Conservation (phyloP, 2,113 vertebrate genomes). For the Oreotrochilus melanogaster region DNA sequence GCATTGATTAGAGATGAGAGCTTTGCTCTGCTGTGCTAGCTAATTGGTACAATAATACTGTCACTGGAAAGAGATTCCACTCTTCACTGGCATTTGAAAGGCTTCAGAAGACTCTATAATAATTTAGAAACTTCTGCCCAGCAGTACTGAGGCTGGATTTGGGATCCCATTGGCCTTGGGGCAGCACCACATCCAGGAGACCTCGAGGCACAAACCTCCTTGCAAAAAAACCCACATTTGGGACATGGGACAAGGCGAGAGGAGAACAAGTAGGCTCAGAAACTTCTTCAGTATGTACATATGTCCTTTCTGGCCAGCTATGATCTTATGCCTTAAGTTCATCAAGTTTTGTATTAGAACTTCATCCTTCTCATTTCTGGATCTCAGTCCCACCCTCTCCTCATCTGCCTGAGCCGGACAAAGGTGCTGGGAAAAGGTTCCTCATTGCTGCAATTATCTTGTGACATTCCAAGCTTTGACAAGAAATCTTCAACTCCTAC, state of each 20-base stretch:
- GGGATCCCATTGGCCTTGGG: background rate
- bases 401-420: background rate
- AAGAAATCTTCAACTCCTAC: constrained; percentile 14
- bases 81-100: background rate
- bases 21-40: background rate
- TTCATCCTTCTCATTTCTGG: background rate
- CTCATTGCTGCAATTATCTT: background rate
- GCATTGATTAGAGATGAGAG: background rate
- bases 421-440: background rate
- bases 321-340: accelerated
- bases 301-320: background rate
- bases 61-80: background rate
- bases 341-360: background rate
- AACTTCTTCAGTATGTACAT: accelerated
- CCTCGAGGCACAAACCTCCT: accelerated
- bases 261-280: background rate
- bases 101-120: background rate
- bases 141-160: background rate
- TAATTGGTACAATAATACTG: background rate
- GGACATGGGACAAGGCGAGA: background rate
- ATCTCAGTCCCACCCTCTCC: background rate
- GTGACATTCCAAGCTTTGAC: constrained; percentile 18
- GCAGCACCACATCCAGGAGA: accelerated
- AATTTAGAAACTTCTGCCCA: background rate
- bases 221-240: background rate